Conservation (phyloP, 2,113 vertebrate species). For the Pipra filicauda region DNA sequence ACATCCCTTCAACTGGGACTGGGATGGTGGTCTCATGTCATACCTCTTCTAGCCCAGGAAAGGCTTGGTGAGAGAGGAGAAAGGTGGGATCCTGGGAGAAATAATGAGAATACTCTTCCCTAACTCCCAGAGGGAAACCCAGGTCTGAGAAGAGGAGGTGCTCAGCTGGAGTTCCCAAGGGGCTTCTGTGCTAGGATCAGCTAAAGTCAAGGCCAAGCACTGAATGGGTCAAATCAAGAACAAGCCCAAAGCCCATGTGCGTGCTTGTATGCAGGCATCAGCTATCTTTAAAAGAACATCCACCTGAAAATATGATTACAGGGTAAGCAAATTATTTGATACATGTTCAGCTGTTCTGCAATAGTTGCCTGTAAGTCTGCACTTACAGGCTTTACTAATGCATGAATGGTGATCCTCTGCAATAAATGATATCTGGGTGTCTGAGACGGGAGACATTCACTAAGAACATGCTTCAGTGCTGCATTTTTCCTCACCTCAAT, state of each 20-base stretch:
- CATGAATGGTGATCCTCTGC: neutral
- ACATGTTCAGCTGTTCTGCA: neutral
- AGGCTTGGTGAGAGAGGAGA: neutral
- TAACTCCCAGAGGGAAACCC: neutral
- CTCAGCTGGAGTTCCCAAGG: neutral
- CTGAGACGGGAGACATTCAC: neutral
- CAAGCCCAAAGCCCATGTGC: neutral
- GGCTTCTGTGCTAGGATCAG: neutral
- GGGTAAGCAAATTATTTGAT: neutral
- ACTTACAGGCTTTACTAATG: neutral
- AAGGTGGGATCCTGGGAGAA: neutral
- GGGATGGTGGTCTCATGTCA: neutral
- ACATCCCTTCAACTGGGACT: neutral
- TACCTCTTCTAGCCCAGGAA: neutral
- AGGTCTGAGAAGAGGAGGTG: neutral
- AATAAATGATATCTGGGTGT: neutral
- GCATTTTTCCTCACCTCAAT: accelerated
- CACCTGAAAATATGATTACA: neutral
- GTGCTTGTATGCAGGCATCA: neutral
- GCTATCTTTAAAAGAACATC: neutral
- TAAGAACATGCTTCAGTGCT: neutral
- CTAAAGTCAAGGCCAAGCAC: neutral
- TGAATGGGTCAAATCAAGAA: neutral
- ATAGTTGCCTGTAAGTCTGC: neutral
- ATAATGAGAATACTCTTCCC: neutral